Conservation (phyloP, 1,140 invertebrate genomes). For the Diachasma alloeum region DNA sequence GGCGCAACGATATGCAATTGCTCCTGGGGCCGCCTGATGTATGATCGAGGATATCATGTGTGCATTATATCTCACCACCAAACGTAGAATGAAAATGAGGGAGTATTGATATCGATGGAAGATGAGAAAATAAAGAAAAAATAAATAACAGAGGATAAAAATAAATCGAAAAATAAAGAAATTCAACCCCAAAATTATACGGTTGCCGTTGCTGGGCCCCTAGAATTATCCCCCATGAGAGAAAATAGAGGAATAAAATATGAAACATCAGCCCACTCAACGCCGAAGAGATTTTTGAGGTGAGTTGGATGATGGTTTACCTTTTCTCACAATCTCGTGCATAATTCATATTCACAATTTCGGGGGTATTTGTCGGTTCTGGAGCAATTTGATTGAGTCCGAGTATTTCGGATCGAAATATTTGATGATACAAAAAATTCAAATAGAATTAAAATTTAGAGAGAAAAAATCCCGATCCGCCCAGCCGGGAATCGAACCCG, state of each 20-base stretch:
- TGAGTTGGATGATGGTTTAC: neutral
- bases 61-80: neutral
- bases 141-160: neutral
- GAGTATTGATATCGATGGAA: neutral
- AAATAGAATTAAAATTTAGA: too few species aligned
- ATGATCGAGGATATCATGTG: neutral
- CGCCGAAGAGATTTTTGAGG: neutral
- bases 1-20: neutral
- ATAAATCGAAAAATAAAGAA: neutral
- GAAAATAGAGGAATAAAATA: neutral
- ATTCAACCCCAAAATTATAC: conserved; percentile 12
- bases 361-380: too few species aligned
- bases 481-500: too few species aligned
- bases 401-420: too few species aligned
- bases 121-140: neutral
- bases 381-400: too few species aligned
- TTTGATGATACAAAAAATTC: too few species aligned
- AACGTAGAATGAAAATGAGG: conserved; percentile 11
- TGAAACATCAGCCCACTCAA: neutral
- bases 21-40: neutral
- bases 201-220: neutral
- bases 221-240: neutral
- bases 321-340: neutral
- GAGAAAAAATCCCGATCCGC: too few species aligned
- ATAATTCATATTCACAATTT: neutral